These are phyloP conservation scores for Drosophila histrio DNA, from an alignment of 2,888 invertebrate species.

Conservation along the genomic window DNA sequence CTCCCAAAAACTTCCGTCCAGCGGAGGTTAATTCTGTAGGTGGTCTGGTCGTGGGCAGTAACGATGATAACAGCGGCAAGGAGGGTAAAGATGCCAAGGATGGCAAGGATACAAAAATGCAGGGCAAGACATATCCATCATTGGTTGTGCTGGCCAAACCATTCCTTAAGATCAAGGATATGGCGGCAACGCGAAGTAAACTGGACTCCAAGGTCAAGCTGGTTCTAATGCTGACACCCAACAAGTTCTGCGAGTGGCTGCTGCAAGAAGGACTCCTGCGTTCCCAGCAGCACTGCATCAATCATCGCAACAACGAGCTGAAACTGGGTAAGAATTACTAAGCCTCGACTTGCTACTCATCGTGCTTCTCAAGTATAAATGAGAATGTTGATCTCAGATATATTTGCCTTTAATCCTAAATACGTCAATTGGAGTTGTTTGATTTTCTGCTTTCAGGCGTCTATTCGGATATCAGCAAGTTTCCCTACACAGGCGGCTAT, in stretches of 20 bases:
- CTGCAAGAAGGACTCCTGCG: slow-evolving; percentile 93
- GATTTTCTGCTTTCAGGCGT: slow-evolving; percentile 86
- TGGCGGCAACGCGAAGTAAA: slow-evolving; percentile 86
- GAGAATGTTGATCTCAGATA: no score
- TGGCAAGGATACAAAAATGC: slow-evolving; percentile 90
- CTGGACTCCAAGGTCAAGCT: slow-evolving; percentile 92
- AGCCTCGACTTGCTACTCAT: background rate
- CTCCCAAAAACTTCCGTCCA: slow-evolving; percentile 85
- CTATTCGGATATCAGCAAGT: slow-evolving; percentile 93
- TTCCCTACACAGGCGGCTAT: slow-evolving; percentile 94
- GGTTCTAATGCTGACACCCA: slow-evolving; percentile 91
- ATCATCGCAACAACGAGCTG: slow-evolving; percentile 88
- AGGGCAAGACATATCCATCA: slow-evolving; percentile 93
- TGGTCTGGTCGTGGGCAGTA: slow-evolving; percentile 88
- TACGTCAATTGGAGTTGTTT: no score
- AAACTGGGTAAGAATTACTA: slow-evolving; percentile 87
- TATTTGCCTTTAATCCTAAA: no score
- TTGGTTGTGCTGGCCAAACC: slow-evolving; percentile 93
- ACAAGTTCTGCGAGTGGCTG: slow-evolving; percentile 95
- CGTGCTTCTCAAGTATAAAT: no score
- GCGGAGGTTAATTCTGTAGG: slow-evolving; percentile 90
- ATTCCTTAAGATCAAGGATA: slow-evolving; percentile 89
- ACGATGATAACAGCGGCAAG: slow-evolving; percentile 85
- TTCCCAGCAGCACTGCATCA: slow-evolving; percentile 90
- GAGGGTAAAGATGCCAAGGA: slow-evolving; percentile 89